These are phyloP conservation scores for Talpa occidentalis DNA, from an alignment of 2,113 vertebrate genomes.

Conservation along the genomic window DNA sequence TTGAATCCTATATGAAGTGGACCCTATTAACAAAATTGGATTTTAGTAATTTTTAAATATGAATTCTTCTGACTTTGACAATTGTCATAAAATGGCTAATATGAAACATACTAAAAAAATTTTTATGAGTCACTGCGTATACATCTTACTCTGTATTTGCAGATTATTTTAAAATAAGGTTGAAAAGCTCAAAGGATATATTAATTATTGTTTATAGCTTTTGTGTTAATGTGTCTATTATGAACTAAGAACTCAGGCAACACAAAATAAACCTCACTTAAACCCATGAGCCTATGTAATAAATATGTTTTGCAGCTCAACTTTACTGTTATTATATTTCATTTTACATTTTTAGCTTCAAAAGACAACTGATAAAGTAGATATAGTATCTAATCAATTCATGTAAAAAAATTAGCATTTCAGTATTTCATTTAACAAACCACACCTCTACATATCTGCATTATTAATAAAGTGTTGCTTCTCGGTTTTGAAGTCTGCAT, in stretches of 20 bases:
- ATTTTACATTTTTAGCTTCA: conserved; percentile 54
- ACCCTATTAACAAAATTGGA: neutral
- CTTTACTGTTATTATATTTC: conserved; percentile 65
- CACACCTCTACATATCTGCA: neutral
- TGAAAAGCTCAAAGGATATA: neutral
- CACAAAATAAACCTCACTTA: conserved; percentile 62
- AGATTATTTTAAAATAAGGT: conserved; percentile 54
- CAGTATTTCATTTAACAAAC: conserved; percentile 45
- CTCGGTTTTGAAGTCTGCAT: neutral
- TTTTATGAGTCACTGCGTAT: neutral
- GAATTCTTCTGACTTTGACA: conserved; percentile 31
- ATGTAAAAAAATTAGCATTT: conserved; percentile 70
- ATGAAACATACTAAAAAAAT: conserved; percentile 28
- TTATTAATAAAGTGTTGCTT: neutral
- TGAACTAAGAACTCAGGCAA: conserved; percentile 40
- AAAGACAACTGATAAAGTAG: conserved; percentile 78
- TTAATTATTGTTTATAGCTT: conserved; percentile 62
- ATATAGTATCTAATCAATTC: conserved; percentile 69
- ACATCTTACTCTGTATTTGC: neutral
- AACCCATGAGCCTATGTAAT: neutral
- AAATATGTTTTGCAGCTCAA: conserved; percentile 68
- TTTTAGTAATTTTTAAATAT: conserved; percentile 47
- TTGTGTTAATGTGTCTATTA: conserved; percentile 22
- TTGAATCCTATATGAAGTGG: neutral
- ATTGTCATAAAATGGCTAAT: conserved; percentile 40